Evolutionary conservation across 2,113 vertebrate genomes (phyloP), one percentile per base, ranked within the genome.

Genomic region (Recurvirostra avosetta): DNA sequence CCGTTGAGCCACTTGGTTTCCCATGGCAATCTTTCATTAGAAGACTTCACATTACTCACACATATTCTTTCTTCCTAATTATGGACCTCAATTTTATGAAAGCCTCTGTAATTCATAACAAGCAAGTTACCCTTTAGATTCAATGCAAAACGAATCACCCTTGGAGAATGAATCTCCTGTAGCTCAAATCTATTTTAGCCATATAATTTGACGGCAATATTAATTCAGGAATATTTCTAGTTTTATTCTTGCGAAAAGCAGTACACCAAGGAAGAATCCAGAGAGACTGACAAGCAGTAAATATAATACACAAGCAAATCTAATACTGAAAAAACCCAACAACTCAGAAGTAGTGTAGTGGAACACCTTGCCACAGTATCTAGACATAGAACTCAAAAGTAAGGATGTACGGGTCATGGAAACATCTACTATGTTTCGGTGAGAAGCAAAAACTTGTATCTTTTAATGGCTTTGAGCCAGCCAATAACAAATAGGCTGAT

Each of bases 1-100:
- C 88, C 88, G 83, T 63, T 94, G 62, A 95, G 93, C 55, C 45
- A 73, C 59, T 90, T 76, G 41, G 81, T 88, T 95, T 94, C 90
- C 91, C 78, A 67, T 67, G 38, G 78, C 78, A 90, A 87, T 95
- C 71, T 90, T 88, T 94, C 81, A 94, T 91, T 96, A 62, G 21
- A 63, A 16, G 38, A 76, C 27, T 76, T 41, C 13, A 85, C 90
- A 94, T 96, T 93, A 91, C 65, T 94, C 49, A 76, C 53, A 38
- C 58, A 77, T 79, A 87, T 53, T 52, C 81, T 67, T 92, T 87
- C 66, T 85, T 80, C 55, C 55, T 71, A 82, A 82, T 86, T 91
- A 76, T 20, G 25, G 34, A 23, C 22, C 47, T 90, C 26, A 47
- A 38, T 91, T 91, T 89, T 74, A 80, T 62, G 78, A 94, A 88